These are phyloP conservation scores for Sinosuthora webbiana DNA, from an alignment of 2,113 vertebrate genomes.

Conservation along the genomic window DNA sequence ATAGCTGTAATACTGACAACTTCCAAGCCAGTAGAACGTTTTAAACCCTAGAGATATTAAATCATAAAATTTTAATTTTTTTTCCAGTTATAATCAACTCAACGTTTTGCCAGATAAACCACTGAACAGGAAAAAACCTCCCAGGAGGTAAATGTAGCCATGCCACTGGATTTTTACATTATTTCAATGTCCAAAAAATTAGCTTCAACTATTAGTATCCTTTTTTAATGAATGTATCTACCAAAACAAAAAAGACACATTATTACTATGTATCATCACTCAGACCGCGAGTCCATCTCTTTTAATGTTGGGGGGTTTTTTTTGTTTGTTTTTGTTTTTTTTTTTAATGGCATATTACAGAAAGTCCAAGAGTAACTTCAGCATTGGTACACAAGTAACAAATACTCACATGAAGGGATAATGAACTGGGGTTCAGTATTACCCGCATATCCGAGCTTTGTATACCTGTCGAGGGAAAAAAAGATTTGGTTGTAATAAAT, in stretches of 20 bases:
- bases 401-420: slow-evolving; percentile 95
- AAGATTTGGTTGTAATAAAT: neutral
- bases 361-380: neutral
- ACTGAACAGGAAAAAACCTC: neutral
- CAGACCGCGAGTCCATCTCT: neutral
- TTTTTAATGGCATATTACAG: neutral
- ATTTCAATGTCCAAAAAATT: neutral
- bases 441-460: slow-evolving; percentile 96
- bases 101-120: neutral
- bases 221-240: neutral
- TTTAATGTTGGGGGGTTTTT: neutral
- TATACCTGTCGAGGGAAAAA: slow-evolving; percentile 82
- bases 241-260: neutral
- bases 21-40: neutral
- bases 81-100: neutral
- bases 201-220: neutral
- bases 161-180: neutral
- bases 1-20: neutral
- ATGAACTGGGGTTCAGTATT: slow-evolving; percentile 99
- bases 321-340: too few species aligned
- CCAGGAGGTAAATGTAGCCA: neutral
- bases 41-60: neutral
- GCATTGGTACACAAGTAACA: neutral
- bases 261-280: neutral
- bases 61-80: neutral